These are phyloP conservation scores for Sapayoa aenigma DNA, from an alignment of 2,113 vertebrate species.

Conservation along the genomic window DNA sequence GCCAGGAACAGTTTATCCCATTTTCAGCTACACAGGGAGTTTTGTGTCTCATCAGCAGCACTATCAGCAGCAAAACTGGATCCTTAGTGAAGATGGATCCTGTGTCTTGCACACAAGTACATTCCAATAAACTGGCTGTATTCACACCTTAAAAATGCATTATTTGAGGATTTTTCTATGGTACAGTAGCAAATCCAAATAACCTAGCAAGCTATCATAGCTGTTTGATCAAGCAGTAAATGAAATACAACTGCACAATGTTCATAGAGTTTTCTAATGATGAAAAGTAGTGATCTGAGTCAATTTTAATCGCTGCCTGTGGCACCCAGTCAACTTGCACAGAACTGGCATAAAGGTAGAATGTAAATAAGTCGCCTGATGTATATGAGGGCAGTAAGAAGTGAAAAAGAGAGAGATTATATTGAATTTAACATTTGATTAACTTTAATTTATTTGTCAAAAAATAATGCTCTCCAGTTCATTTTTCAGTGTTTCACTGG, in stretches of 20 bases:
- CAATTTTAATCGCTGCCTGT: background rate
- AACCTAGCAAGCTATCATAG: background rate
- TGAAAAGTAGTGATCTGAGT: background rate
- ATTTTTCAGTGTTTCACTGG: background rate
- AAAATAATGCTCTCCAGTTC: background rate
- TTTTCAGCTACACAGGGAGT: background rate
- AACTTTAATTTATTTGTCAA: background rate
- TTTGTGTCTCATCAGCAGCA: background rate
- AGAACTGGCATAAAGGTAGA: background rate
- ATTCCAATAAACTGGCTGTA: background rate
- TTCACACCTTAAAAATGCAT: background rate
- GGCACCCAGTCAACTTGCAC: background rate
- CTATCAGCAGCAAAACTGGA: background rate
- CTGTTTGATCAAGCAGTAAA: slow-evolving; percentile 11
- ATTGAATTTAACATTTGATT: background rate
- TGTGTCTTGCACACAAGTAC: background rate
- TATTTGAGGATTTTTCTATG: background rate
- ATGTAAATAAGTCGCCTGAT: background rate
- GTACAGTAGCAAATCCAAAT: background rate
- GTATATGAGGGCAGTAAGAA: background rate
- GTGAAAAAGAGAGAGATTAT: background rate
- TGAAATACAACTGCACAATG: background rate
- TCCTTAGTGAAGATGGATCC: background rate
- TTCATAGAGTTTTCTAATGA: background rate
- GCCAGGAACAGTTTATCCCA: background rate